These are phyloP conservation scores for Drosophila kuntzei DNA, from an alignment of 2,888 invertebrate genomes.

Conservation along the genomic window DNA sequence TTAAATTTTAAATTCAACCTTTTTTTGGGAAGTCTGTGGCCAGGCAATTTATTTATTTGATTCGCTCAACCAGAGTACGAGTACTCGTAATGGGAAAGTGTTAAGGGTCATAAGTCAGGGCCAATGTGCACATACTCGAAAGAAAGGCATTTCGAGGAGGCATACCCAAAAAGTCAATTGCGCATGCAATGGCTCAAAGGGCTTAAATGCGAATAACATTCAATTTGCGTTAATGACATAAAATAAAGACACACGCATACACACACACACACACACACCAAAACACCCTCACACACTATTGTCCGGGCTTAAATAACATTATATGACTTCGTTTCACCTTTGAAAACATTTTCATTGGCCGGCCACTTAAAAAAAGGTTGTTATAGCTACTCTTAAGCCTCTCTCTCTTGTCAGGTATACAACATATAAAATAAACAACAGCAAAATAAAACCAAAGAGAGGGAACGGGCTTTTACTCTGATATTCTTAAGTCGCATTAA, in stretches of 20 bases:
- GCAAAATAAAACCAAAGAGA: conserved; percentile 1
- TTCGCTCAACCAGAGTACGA: conserved; percentile 4
- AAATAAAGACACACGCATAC: conserved; percentile 66
- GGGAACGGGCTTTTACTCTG: conserved; percentile 28
- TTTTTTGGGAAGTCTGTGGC: background rate
- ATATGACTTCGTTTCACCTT: conserved; percentile 51
- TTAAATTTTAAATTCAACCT: conserved; percentile 3
- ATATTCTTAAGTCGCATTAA: conserved; percentile 78
- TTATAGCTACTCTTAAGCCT: conserved; percentile 53
- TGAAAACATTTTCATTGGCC: conserved; percentile 59
- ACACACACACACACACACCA: conserved; percentile 40
- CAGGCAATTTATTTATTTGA: conserved; percentile 27
- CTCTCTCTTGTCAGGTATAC: conserved; percentile 39
- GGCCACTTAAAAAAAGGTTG: conserved; percentile 78
- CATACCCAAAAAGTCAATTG: conserved; percentile 69
- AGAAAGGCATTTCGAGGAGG: conserved; percentile 15
- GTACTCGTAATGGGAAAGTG: conserved; percentile 27
- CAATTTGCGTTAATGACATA: conserved; percentile 80
- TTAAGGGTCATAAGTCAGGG: conserved; percentile 39
- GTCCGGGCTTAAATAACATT: conserved; percentile 24
- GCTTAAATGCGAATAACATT: conserved; percentile 75
- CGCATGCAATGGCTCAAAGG: conserved; percentile 74
- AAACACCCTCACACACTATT: conserved; percentile 12
- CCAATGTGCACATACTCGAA: conserved; percentile 27
- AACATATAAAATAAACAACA: conserved; percentile 19